phyloP scores from a whole-genome alignment of 2,113 vertebrate genomes.

The Actinemys pallida region DNA sequence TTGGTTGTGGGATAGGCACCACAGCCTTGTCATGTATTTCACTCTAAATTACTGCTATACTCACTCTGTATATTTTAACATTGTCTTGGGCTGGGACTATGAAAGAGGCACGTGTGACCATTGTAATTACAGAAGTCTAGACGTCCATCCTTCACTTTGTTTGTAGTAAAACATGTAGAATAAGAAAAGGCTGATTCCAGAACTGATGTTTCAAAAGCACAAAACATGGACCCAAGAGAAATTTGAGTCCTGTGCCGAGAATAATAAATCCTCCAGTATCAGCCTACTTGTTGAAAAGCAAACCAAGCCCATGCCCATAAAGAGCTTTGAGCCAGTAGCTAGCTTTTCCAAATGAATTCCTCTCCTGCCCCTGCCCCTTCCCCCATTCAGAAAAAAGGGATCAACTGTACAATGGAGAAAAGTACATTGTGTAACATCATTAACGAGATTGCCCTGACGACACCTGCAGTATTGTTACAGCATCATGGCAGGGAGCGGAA shows the following conservation, averaged over 20 bases:
- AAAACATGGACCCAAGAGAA: not conserved
- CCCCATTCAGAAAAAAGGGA: not conserved
- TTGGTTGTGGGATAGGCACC: not conserved
- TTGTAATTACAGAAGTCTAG: not conserved
- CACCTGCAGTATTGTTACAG: not conserved
- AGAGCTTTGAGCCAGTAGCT: not conserved
- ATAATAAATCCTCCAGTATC: not conserved
- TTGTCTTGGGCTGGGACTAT: not conserved
- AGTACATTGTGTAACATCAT: not conserved
- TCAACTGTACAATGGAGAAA: not conserved
- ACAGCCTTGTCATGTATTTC: too few relatives aligned
- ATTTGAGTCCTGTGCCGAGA: not conserved
- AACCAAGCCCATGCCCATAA: not conserved
- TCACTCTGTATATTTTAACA: not conserved
- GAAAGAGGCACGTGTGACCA: not conserved
- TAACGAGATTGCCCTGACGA: not conserved
- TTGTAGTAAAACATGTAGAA: not conserved
- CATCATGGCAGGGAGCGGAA: not conserved
- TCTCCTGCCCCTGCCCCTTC: not conserved
- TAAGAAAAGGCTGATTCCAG: not conserved
- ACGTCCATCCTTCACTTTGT: too few relatives aligned
- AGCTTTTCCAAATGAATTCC: not conserved
- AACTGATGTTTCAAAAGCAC: not conserved
- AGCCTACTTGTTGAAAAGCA: not conserved
- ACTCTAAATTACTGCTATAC: too few relatives aligned